Evolutionary conservation across 2,113 vertebrate species (phyloP).

Genomic region (Steatornis caripensis): DNA sequence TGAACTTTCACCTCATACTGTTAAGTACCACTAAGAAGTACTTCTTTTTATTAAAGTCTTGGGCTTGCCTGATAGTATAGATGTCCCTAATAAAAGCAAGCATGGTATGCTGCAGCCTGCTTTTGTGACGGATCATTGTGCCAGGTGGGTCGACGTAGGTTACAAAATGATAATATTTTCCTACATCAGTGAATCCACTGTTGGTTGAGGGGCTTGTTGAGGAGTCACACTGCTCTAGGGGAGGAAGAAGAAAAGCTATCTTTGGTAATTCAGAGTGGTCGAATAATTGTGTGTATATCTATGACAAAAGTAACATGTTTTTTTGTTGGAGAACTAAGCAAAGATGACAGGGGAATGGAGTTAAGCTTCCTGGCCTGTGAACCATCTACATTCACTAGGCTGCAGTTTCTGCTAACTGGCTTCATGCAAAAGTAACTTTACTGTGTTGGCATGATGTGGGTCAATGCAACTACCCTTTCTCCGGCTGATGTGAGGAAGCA

Average conservation of each 20-base stretch:
- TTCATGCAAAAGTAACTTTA: neutral
- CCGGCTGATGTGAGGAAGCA: neutral
- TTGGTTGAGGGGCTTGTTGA: neutral
- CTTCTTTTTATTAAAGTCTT: neutral
- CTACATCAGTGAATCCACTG: neutral
- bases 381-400: neutral
- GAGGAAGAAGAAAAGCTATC: neutral
- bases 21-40: neutral
- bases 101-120: neutral
- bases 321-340: neutral
- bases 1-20: neutral
- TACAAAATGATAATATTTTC: neutral
- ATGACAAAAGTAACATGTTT: neutral
- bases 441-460: neutral
- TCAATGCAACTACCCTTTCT: neutral
- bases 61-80: fast-evolving
- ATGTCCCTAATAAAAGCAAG: neutral
- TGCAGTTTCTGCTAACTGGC: neutral
- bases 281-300: neutral
- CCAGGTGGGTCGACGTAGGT: neutral
- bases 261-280: neutral
- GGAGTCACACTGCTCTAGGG: neutral
- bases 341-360: neutral
- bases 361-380: neutral
- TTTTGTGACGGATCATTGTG: neutral